Evolutionary conservation across 2,113 vertebrate species (phyloP).

Genomic region (Nannobrachium achirus): DNA sequence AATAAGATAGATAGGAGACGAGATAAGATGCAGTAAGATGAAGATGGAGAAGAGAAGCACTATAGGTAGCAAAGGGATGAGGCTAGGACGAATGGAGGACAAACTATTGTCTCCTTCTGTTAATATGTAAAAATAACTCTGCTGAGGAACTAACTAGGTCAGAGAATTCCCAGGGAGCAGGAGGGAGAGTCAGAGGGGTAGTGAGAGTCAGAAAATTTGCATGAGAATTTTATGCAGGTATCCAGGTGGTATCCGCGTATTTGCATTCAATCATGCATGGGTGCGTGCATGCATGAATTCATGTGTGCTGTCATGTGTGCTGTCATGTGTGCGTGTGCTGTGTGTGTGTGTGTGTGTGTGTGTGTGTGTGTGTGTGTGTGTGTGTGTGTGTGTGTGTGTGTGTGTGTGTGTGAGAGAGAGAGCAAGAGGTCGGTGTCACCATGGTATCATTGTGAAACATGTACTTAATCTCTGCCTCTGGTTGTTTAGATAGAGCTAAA

Average conservation of each 20-base stretch:
- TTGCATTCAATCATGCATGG: no score
- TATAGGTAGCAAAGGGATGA: slow-evolving; percentile 35
- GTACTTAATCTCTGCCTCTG: slow-evolving; percentile 52
- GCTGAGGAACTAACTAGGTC: slow-evolving; percentile 80
- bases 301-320: no score
- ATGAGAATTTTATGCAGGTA: no score
- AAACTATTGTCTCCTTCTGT: slow-evolving; percentile 71
- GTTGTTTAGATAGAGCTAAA: slow-evolving; percentile 16
- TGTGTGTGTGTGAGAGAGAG: neutral
- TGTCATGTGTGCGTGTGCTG: slow-evolving; percentile 7
- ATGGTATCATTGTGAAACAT: slow-evolving; percentile 56
- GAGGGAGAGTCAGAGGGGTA: neutral
- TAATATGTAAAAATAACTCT: slow-evolving; percentile 82
- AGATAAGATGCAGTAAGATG: slow-evolving; percentile 37
- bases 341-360: neutral
- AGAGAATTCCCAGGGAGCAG: slow-evolving; percentile 77
- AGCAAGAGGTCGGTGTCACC: slow-evolving; percentile 46
- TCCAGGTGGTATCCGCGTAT: no score
- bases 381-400: neutral
- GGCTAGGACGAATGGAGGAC: slow-evolving; percentile 67
- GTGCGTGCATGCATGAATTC: no score
- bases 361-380: neutral
- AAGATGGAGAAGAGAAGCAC: slow-evolving; percentile 9
- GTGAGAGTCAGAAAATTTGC: slow-evolving; percentile 21
- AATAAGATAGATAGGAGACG: neutral